These are phyloP conservation scores for Cabera pusaria DNA, from an alignment of 2,888 invertebrate species.

Conservation along the genomic window DNA sequence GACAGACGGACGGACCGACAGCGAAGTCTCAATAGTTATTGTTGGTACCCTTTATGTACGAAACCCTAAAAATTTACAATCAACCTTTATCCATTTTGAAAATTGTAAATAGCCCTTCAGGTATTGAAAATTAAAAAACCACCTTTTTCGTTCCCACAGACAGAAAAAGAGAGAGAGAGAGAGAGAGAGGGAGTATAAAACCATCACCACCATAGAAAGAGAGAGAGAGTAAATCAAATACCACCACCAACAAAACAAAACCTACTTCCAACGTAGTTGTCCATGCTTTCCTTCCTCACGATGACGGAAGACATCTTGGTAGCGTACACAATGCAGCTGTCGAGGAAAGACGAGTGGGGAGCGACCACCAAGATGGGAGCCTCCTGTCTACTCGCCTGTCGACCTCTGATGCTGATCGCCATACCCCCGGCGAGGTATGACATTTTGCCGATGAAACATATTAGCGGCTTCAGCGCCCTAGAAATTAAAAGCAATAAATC, in stretches of 20 bases:
- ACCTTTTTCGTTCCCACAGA: too few species aligned
- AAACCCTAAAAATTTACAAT: too few species aligned
- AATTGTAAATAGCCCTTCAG: too few species aligned
- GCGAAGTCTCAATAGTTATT: too few species aligned
- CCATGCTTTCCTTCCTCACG: constrained; percentile 90
- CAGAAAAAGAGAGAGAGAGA: too few species aligned
- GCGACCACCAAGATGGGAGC: constrained; percentile 94
- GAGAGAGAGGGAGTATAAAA: too few species aligned
- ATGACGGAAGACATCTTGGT: constrained; percentile 93
- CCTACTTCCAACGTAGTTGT: constrained; percentile 95
- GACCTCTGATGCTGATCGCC: constrained; percentile 90
- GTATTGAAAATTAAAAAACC: too few species aligned
- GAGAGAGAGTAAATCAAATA: too few species aligned
- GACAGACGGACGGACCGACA: too few species aligned
- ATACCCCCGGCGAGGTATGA: constrained; percentile 90
- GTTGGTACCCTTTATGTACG: too few species aligned
- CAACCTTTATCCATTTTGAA: too few species aligned
- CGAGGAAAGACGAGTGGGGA: constrained; percentile 95
- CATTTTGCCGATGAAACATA: constrained; percentile 89
- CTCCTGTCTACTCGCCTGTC: constrained; percentile 88
- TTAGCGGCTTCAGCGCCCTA: constrained; percentile 85
- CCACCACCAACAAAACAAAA: constrained; percentile 53
- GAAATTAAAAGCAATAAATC: constrained; percentile 28
- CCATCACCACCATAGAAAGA: too few species aligned
- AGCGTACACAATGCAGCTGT: constrained; percentile 92